Conservation (phyloP, 2,113 vertebrate genomes). For the Oncorhynchus clarkii region DNA sequence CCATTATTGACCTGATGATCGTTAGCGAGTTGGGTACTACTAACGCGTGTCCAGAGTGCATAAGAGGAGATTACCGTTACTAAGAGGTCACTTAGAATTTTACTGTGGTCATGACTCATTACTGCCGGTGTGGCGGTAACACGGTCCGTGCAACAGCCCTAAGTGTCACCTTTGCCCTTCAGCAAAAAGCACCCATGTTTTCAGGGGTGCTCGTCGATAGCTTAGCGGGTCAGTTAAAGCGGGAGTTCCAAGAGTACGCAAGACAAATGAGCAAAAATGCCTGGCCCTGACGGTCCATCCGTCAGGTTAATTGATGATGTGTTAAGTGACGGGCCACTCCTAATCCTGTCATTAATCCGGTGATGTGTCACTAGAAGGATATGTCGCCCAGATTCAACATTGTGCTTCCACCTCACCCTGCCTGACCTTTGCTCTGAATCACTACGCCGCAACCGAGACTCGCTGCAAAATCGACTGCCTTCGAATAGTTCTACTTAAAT, state of each 20-base stretch:
- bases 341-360: slow-evolving; percentile 55
- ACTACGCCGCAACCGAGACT: slow-evolving; percentile 1
- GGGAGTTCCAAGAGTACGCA: neutral
- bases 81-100: too few relatives aligned
- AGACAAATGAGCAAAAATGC: neutral
- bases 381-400: slow-evolving; percentile 37
- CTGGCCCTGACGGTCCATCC: neutral
- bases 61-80: too few relatives aligned
- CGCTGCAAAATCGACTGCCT: neutral
- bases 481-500: neutral
- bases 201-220: too few relatives aligned
- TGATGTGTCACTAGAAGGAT: slow-evolving; percentile 45
- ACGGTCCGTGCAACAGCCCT: too few relatives aligned
- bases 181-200: too few relatives aligned
- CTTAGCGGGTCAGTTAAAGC: neutral
- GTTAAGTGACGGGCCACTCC: slow-evolving; percentile 48
- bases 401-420: slow-evolving; percentile 8
- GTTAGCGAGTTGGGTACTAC: too few relatives aligned
- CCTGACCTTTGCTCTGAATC: slow-evolving; percentile 44
- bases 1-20: too few relatives aligned
- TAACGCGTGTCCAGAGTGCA: too few relatives aligned
- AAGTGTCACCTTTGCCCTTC: too few relatives aligned
- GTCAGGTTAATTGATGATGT: slow-evolving; percentile 58
- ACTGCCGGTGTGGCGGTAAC: too few relatives aligned
- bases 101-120: too few relatives aligned